phyloP scores from a whole-genome alignment of 2,113 vertebrate species.

The Hoplias malabaricus region DNA sequence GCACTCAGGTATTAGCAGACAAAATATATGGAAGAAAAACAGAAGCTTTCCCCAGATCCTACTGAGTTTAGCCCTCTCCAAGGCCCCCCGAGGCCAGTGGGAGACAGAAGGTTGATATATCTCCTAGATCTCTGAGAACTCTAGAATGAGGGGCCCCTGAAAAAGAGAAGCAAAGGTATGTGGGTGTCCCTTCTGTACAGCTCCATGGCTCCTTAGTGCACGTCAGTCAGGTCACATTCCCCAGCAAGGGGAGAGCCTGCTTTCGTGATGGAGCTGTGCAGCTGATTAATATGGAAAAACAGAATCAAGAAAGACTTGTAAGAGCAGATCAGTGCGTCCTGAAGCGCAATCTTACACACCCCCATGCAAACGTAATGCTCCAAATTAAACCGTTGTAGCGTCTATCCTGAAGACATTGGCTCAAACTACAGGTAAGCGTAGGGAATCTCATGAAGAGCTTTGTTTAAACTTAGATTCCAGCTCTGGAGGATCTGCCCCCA shows the following conservation, averaged over 20 bases:
- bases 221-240: constrained; percentile 1
- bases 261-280: not conserved
- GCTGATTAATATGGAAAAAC: not conserved
- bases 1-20: not conserved
- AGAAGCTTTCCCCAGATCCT: not conserved
- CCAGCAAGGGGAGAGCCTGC: not conserved
- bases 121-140: constrained; percentile 3
- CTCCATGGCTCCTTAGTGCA: not conserved
- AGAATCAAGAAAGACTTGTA: not conserved
- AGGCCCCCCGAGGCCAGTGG: not conserved
- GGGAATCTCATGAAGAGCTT: not conserved
- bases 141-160: not conserved
- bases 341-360: not conserved
- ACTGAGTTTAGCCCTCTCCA: not conserved
- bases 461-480: constrained; percentile 24
- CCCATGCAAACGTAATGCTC: constrained; percentile 11
- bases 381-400: not conserved
- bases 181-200: not conserved
- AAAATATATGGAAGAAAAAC: constrained; percentile 2
- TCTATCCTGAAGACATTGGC: constrained; percentile 54
- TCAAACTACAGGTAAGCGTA: constrained; percentile 44
- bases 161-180: not conserved
- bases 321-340: not conserved
- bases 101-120: not conserved
- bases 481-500: not conserved